These are phyloP conservation scores for Dasysyrphus albostriatus DNA, from an alignment of 2,888 invertebrate species.

Conservation along the genomic window DNA sequence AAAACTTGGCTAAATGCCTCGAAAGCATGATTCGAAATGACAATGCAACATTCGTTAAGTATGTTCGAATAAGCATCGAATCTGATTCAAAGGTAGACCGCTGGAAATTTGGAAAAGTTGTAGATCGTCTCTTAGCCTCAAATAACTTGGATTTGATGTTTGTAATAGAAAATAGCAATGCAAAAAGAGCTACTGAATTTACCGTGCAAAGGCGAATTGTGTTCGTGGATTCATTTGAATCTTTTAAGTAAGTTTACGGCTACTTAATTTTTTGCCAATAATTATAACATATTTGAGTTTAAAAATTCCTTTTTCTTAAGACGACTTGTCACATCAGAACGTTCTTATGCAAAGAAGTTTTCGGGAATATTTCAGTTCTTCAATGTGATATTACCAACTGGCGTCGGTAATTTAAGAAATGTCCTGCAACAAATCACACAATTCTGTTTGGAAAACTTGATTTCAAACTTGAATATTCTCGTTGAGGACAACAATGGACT, in stretches of 20 bases:
- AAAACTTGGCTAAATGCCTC: background rate
- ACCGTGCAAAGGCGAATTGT: background rate
- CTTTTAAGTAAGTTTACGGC: background rate
- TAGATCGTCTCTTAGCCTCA: background rate
- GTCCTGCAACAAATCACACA: background rate
- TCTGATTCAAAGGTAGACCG: background rate
- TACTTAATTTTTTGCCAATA: too few species aligned
- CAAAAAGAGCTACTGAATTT: background rate
- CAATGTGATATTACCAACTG: background rate
- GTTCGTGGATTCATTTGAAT: background rate
- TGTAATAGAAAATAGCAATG: background rate
- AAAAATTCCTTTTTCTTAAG: background rate
- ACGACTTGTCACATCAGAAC: background rate
- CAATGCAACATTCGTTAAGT: background rate
- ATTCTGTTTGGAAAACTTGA: background rate
- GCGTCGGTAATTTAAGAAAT: background rate
- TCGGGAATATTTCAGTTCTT: background rate
- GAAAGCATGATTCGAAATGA: background rate
- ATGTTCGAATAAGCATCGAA: background rate
- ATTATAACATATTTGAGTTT: too few species aligned
- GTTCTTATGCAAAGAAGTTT: background rate
- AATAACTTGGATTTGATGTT: background rate
- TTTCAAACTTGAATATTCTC: background rate
- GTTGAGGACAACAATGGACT: background rate
- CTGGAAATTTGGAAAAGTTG: conserved; percentile 11